Percentiles rank a stretch among this genome's conserved stretches.
Conservation (phyloP, 1,140 invertebrate genomes). For the Caenorhabditis latens region DNA sequence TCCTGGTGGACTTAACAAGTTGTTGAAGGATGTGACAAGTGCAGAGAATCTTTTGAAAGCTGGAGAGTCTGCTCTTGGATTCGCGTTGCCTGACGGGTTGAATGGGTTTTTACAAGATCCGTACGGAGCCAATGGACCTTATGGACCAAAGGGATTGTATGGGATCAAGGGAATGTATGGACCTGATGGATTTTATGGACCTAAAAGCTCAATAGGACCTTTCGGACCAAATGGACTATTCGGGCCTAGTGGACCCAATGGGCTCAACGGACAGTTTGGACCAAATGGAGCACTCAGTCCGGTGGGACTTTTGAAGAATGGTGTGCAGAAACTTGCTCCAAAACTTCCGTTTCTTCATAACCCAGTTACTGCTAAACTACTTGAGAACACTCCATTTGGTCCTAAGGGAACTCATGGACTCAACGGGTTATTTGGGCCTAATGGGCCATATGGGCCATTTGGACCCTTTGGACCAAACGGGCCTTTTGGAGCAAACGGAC, state of each 20-base stretch:
- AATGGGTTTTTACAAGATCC: background rate
- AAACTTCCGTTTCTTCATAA: background rate
- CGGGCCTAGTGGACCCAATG: background rate
- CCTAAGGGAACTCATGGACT: background rate
- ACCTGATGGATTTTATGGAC: background rate
- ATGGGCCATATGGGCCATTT: background rate
- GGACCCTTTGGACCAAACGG: background rate
- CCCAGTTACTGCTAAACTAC: background rate
- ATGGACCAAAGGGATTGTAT: background rate
- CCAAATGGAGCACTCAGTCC: background rate
- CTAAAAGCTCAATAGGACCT: background rate
- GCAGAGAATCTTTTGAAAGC: background rate
- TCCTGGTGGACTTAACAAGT: background rate
- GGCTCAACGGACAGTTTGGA: background rate
- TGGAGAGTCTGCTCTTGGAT: background rate
- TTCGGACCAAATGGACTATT: background rate
- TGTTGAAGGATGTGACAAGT: background rate
- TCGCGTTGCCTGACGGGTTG: background rate
- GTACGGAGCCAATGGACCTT: background rate
- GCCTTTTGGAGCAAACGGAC: background rate
- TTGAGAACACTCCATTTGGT: slow-evolving; percentile 16
- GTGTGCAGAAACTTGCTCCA: background rate
- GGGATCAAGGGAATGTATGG: background rate
- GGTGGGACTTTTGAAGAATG: background rate
- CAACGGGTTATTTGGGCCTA: background rate